A percentile compares a stretch with the other conserved stretches of the same genome.
These are phyloP conservation scores for Mystacides longicornis DNA, from an alignment of 2,888 invertebrate genomes.

Conservation along the genomic window DNA sequence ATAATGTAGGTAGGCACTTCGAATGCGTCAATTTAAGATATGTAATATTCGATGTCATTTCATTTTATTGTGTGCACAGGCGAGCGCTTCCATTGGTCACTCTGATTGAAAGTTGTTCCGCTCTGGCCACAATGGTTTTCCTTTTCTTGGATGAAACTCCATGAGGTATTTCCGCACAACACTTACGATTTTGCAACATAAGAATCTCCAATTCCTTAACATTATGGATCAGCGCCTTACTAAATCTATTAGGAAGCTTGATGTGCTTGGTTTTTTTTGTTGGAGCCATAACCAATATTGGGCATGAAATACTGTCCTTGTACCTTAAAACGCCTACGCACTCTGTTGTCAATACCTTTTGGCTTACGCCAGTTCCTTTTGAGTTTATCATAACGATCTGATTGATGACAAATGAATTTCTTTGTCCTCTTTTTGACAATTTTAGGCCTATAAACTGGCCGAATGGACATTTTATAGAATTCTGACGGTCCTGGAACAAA, in stretches of 20 bases:
- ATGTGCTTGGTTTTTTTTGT: slow-evolving; percentile 91
- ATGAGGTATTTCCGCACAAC: slow-evolving; percentile 97
- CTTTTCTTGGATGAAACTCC: slow-evolving; percentile 97
- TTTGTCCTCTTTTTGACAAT: slow-evolving; percentile 97
- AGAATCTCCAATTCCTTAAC: slow-evolving; percentile 90
- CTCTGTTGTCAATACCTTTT: slow-evolving; percentile 99
- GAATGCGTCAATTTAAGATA: no score
- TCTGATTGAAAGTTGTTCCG: slow-evolving; percentile 90
- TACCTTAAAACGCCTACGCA: slow-evolving; percentile 98
- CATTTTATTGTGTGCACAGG: slow-evolving; percentile 96
- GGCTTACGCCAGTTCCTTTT: slow-evolving; percentile 99
- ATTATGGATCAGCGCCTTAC: slow-evolving; percentile 60
- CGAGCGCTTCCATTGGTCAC: slow-evolving; percentile 96
- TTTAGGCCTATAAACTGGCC: slow-evolving; percentile 81
- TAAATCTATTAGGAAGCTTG: slow-evolving; percentile 96
- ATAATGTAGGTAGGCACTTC: no score
- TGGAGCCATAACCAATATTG: slow-evolving; percentile 97
- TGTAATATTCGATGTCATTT: no score
- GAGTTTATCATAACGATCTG: slow-evolving; percentile 94
- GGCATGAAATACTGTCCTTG: slow-evolving; percentile 99
- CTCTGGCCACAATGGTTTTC: slow-evolving; percentile 92
- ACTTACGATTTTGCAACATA: slow-evolving; percentile 98
- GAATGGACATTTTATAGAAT: slow-evolving; percentile 64
- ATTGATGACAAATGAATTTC: slow-evolving; percentile 97
- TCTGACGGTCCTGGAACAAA: neutral